Percentiles rank a stretch among this genome's conserved stretches.
Evolutionary conservation across 2,888 invertebrate genomes (phyloP).

Genomic region (Phalangium opilio): DNA sequence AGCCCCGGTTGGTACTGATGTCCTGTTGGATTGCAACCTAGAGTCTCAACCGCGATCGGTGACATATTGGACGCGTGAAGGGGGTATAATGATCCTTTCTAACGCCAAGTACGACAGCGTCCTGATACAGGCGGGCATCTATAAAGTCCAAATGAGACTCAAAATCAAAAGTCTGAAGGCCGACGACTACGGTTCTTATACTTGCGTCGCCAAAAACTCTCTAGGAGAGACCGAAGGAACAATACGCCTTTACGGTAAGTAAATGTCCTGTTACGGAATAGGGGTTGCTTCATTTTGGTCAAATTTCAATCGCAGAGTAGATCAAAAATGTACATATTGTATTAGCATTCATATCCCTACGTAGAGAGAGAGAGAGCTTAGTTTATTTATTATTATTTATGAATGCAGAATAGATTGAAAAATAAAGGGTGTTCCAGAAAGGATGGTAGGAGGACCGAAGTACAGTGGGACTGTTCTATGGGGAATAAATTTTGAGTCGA

Average conservation of each 20-base stretch:
- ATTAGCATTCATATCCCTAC: no score
- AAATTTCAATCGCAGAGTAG: neutral
- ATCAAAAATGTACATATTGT: no score
- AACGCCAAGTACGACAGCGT: constrained; percentile 59
- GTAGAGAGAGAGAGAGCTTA: neutral
- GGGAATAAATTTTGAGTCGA: no score
- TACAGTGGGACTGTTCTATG: no score
- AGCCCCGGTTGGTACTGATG: constrained; percentile 75
- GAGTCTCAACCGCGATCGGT: constrained; percentile 83
- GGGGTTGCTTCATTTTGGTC: constrained; percentile 1
- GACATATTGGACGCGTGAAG: constrained; percentile 60
- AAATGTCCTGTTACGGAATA: constrained; percentile 2
- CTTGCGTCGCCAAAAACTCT: constrained; percentile 85
- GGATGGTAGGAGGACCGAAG: no score
- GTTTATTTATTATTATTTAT: no score
- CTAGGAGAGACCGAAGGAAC: constrained; percentile 85
- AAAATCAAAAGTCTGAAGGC: constrained; percentile 64
- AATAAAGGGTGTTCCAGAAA: no score
- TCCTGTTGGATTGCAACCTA: constrained; percentile 80
- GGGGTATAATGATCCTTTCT: constrained; percentile 70
- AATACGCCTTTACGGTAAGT: constrained; percentile 57
- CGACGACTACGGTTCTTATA: constrained; percentile 77
- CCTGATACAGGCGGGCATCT: constrained; percentile 38
- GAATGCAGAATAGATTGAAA: no score
- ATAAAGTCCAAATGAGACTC: constrained; percentile 74